Conservation (phyloP, 2,797 vertebrate species). For the Alectoris magna region DNA sequence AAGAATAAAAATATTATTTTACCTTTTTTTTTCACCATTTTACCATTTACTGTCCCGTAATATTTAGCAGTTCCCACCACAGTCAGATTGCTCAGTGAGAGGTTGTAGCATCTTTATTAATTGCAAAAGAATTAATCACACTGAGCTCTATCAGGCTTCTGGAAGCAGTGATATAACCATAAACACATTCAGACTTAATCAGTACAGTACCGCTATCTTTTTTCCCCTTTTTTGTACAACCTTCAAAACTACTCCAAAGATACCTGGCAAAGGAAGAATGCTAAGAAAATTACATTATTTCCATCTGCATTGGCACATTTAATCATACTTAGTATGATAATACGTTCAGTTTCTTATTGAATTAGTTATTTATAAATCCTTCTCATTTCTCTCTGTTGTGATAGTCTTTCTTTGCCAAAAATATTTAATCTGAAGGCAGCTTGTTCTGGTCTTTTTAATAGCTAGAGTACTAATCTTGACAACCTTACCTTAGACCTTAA, state of each 20-base stretch:
- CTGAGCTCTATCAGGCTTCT: background rate
- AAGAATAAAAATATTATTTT: background rate
- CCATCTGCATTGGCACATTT: background rate
- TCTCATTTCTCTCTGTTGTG: background rate
- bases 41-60: background rate
- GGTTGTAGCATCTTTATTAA: background rate
- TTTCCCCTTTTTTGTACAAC: background rate
- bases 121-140: background rate
- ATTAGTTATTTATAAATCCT: background rate
- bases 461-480: background rate
- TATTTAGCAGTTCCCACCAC: background rate
- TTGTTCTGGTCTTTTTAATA: constrained; percentile 1
- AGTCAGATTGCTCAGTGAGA: background rate
- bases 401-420: background rate
- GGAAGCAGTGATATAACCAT: background rate
- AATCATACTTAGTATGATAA: background rate
- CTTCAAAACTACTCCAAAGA: background rate
- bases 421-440: background rate
- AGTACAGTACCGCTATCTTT: background rate
- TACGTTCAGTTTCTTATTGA: background rate
- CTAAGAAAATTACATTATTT: background rate
- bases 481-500: background rate
- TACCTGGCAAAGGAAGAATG: background rate
- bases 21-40: background rate
- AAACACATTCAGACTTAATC: background rate